Evolutionary conservation across 2,888 invertebrate species (phyloP).

Genomic region (Tiphia femorata): DNA sequence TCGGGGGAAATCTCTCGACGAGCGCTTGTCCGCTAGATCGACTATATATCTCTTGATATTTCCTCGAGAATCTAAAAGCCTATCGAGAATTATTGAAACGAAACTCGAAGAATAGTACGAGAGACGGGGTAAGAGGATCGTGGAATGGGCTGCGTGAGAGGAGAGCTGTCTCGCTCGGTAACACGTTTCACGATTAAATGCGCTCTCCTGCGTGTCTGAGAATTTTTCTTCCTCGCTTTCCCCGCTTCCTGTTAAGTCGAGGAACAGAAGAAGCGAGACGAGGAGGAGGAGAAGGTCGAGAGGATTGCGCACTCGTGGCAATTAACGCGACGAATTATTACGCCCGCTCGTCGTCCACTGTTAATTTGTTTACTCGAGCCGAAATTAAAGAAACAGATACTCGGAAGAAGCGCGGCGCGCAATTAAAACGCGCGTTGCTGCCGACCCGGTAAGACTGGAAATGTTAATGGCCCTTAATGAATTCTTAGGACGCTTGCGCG

Average conservation of each 20-base stretch:
- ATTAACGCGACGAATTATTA: constrained; percentile 11
- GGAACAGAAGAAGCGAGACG: not conserved
- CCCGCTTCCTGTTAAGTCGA: not conserved
- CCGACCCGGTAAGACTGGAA: too few species aligned
- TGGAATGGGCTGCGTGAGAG: not conserved
- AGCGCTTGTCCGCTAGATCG: too few species aligned
- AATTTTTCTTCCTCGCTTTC: not conserved
- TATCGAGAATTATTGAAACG: too few species aligned
- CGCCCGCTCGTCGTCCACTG: constrained; percentile 1
- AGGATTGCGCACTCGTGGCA: constrained; percentile 13
- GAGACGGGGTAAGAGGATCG: not conserved
- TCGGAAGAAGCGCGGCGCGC: constrained; percentile 16
- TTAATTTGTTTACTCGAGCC: constrained; percentile 29
- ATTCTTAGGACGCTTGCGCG: not conserved
- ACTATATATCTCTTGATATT: too few species aligned
- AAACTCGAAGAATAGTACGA: not conserved
- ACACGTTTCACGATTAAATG: not conserved
- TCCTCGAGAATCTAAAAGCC: too few species aligned
- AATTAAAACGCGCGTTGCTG: constrained; percentile 34
- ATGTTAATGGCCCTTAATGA: not conserved
- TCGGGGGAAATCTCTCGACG: too few species aligned
- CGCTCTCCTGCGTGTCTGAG: not conserved
- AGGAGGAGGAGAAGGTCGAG: constrained; percentile 3
- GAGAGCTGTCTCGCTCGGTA: not conserved
- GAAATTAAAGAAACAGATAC: constrained; percentile 34